Base-by-base conservation (phyloP, 2,113 vertebrate species). In the Catagonus wagneri region DNA sequence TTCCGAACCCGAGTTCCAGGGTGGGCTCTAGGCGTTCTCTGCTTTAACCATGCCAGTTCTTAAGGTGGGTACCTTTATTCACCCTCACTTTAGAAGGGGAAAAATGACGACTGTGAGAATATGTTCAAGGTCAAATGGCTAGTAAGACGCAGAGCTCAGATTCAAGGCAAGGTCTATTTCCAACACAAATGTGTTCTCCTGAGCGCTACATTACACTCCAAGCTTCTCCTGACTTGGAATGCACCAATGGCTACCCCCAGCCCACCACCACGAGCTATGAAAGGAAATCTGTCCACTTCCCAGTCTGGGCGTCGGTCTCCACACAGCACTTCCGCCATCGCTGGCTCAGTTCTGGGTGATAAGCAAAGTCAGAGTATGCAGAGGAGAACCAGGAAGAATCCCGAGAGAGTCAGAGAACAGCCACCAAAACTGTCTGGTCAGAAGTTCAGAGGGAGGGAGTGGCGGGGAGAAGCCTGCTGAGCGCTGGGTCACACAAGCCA, bases 101-200 rank as follows among this genome's bases (percentile, higher is more conserved):
- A 63, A 74, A 61, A 80, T 86, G 44, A 89, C 95, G n/a, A 83
- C 16, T 16, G 27, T 58, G 39, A 91, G 72, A 87, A 95, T 25
- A 36, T 72, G 20, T 50, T 69, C 23, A 27, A 76, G 10, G 32
- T 79, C 44, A 90, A 58, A 90, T 14, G 54, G 22, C 68, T 32
- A 63, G 56, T 29, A 83, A 94, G 63, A 93, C 23, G 23, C 92
- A 90, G 58, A 87, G 52, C 13, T 83, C 87, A 34, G n/a, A 80
- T 69, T 75, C 85, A 56, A 54, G 68, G 54, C n/a, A 2, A 86
- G 27, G 36, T 76, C 50, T 60, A 15, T 27, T 29, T 50, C 22
- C 39, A 32, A 80, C 19, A 83, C 5, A 72, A 56, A 83, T 2
- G 4, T n/a, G 19, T 65, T 65, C 50, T 87, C 29, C 36, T 52